These are phyloP conservation scores for Ochotona princeps DNA, from an alignment of 2,113 vertebrate genomes.

Conservation along the genomic window DNA sequence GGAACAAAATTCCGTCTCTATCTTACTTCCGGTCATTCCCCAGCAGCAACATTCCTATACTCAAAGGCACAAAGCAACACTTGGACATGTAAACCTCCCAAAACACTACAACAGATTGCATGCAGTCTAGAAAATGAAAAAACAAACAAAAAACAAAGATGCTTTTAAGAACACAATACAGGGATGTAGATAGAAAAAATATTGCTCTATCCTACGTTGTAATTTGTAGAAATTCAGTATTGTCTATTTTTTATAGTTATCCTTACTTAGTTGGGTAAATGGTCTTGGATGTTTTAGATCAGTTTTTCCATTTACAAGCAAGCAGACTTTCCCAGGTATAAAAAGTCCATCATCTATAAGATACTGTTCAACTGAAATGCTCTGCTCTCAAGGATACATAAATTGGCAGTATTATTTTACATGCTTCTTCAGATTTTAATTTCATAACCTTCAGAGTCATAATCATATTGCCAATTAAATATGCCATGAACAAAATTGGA, in stretches of 20 bases:
- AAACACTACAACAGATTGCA: not conserved
- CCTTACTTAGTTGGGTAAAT: not conserved
- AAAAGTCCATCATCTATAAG: slow-evolving; percentile 48
- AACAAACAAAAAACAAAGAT: not conserved
- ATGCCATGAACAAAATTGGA: slow-evolving; percentile 45
- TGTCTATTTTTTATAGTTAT: slow-evolving; percentile 20
- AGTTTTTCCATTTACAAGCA: not conserved
- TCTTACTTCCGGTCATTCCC: not conserved
- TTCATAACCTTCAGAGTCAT: slow-evolving; percentile 60
- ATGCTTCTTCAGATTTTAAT: slow-evolving; percentile 68
- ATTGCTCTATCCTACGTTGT: not conserved
- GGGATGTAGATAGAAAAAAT: not conserved
- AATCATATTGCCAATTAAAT: slow-evolving; percentile 64
- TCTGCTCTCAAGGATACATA: slow-evolving; percentile 1
- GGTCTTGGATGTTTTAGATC: not conserved
- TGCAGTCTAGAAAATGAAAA: not conserved
- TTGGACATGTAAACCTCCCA: not conserved
- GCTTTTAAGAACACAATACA: not conserved
- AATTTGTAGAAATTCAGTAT: not conserved
- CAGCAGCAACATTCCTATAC: not conserved
- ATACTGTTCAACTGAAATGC: not conserved
- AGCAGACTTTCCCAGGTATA: not conserved
- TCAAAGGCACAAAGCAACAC: not conserved
- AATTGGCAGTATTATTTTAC: slow-evolving; percentile 57
- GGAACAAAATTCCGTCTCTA: not conserved